Base-by-base conservation (phyloP, 1,140 invertebrate genomes). In the Anthonomus grandis region DNA sequence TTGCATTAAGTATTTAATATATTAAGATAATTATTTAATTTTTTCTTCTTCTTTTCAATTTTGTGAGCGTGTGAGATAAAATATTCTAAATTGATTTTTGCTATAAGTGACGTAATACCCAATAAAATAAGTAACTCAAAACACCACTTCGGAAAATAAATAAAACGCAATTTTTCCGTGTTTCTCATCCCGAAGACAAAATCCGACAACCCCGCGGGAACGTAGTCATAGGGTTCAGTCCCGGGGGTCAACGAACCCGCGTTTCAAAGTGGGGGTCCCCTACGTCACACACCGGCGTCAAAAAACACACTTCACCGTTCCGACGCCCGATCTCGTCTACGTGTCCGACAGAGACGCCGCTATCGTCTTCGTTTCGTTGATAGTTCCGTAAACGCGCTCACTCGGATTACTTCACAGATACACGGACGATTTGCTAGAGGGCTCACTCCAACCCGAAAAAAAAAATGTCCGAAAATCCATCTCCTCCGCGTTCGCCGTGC, bases 361-460 rank as follows among this genome's bases (percentile, higher is more conserved):
- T n/a, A 49, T 15, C 31, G 44, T 8, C 27, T 19, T 5, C 19
- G 55, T n/a, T n/a, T 64, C 64, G 36, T 21, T 38, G 47, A 8
- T 36, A 19, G 17, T 38, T 49, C 38, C 47, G 27, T 47, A 47
- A 31, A 27, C 55, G 48, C 57, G 53, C 64, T 65, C 69, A 67
- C 64, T 67, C 62, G 48, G 63, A 67, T 67, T 68, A 70, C 64
- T 63, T 63, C 64, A 71, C 63, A 69, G 63, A 71, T 69, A 70
- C 66, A 67, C 52, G 64, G 68, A 70, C 62, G 68, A 70, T 70
- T 69, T 65, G 66, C 64, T 64, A 61, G n/a, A n/a, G 65, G 67
- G 62, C 62, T 59, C 65, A 62, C 62, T 70, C 66, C 65, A 64
- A 21, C 46, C 5, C 19, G 19, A 46, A 38, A 68, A 70, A 67